A percentile compares a stretch with the other conserved stretches of the same genome.
Conservation (phyloP, 2,113 vertebrate genomes). For the Colius striatus region DNA sequence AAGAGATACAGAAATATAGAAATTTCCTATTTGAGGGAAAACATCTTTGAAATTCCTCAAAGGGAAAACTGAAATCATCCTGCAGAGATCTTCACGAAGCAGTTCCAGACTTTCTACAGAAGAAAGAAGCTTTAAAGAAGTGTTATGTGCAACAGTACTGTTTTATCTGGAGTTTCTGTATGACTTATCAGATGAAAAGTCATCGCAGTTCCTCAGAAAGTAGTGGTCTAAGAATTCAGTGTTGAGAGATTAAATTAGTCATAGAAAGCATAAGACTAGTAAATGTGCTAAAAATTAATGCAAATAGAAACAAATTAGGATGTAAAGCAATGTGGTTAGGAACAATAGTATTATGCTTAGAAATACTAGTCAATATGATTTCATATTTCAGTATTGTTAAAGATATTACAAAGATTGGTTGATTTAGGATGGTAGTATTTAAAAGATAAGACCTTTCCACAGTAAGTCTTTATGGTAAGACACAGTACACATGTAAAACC, state of each 20-base stretch:
- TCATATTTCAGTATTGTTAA: not conserved
- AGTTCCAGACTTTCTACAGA: constrained; percentile 34
- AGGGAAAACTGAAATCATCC: not conserved
- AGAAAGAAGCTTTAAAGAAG: constrained; percentile 18
- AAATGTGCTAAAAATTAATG: not conserved
- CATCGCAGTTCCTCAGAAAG: not conserved
- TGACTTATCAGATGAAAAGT: constrained; percentile 20
- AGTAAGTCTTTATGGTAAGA: not conserved
- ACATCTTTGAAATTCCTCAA: constrained; percentile 32
- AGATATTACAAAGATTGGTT: not conserved
- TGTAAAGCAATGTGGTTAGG: not conserved
- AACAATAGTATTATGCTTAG: not conserved
- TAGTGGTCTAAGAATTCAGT: not conserved
- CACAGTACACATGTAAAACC: not conserved
- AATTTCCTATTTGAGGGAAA: not conserved
- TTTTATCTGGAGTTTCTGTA: constrained; percentile 29
- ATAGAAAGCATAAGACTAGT: not conserved
- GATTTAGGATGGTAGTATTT: not conserved
- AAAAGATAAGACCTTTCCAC: not conserved
- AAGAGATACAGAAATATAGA: not conserved
- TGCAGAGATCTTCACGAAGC: not conserved
- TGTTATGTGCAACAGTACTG: not conserved
- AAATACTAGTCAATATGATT: not conserved
- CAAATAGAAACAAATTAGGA: not conserved
- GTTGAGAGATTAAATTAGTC: not conserved